Base-by-base conservation (phyloP, 2,797 vertebrate genomes). In the Gallinago nigripennis region DNA sequence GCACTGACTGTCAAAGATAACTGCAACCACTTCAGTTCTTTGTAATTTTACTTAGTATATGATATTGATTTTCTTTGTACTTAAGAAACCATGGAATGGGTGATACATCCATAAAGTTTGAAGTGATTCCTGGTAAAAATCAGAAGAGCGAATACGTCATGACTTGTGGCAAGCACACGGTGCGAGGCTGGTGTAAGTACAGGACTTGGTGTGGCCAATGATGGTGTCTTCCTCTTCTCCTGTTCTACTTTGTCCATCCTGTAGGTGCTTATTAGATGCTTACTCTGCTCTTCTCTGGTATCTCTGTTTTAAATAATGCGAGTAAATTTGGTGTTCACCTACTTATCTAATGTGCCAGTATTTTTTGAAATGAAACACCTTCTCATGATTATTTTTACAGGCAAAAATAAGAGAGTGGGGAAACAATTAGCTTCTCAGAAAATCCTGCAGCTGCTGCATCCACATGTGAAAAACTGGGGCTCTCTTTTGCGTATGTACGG, bases 131-230 rank as follows among this genome's bases (percentile, higher is more conserved):
- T 70, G 99, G 99, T 94, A 99, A 99, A 98, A 99, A 99, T 98
- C 99, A 99, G 99, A 99, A 99, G 98, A 99, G 99, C 35, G 99
- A 99, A 98, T 99, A 99, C 13, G 98, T 99, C 91, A 99, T 99
- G 99, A 99, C 99, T 4, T 99, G 99, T 88, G 99, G 99, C 92
- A 99, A 99, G 89, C 99, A 99, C 96, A 99, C 99, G 9, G 99
- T 99, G 92, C 98, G 99, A 45, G 99, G 99, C 90, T 99, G 99
- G 99, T 99, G 99, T 99, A 98, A 99, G 99, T 99, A 97, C 33
- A 28, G 2, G 6, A 9, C 28, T 56, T 41, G 3, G 1, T n/a
- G 54, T 78, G 54, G 73, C 39, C 16, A 57, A 31, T 30, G 35
- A 15, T 16, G 11, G 3, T 14, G 14, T 28, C 46, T 58, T 46